A percentile compares a stretch with the other conserved stretches of the same genome.
These are phyloP conservation scores for Leptinotarsa rubiginosa DNA, from an alignment of 2,888 invertebrate species.

Conservation along the genomic window DNA sequence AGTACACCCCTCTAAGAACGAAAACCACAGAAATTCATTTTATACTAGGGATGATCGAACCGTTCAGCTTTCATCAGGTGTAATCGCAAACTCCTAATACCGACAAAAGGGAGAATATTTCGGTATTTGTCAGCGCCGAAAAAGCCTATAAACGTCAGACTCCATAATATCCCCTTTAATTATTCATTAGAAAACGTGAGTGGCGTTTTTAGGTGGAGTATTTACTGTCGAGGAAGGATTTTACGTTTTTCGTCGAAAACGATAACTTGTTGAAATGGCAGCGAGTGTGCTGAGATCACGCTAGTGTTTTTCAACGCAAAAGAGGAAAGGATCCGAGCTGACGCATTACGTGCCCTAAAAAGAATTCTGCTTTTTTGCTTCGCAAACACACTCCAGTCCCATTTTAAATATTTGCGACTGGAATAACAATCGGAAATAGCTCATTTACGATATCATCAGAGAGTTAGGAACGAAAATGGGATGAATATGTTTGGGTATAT, in stretches of 20 bases:
- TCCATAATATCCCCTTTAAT: conserved; percentile 43
- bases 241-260: conserved; percentile 14
- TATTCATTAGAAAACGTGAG: conserved; percentile 34
- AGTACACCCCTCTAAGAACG: too few species aligned
- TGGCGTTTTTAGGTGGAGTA: conserved; percentile 10
- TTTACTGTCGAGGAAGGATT: conserved; percentile 1
- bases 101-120: conserved; percentile 17
- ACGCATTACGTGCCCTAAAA: not conserved
- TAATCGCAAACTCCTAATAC: conserved; percentile 38
- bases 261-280: conserved; percentile 16
- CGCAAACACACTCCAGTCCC: not conserved
- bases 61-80: conserved; percentile 39
- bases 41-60: conserved; percentile 26
- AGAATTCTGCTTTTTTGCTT: not conserved
- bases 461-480: not conserved
- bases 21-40: not conserved
- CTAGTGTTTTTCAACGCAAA: not conserved
- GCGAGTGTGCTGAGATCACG: not conserved
- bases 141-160: conserved; percentile 35
- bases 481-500: not conserved
- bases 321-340: not conserved
- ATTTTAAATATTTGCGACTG: not conserved
- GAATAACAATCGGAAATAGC: not conserved
- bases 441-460: not conserved
- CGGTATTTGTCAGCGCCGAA: conserved; percentile 18